Evolutionary conservation across 1,140 invertebrate species (phyloP), one percentile per base, ranked within the genome.

Genomic region (Nephila pilipes): DNA sequence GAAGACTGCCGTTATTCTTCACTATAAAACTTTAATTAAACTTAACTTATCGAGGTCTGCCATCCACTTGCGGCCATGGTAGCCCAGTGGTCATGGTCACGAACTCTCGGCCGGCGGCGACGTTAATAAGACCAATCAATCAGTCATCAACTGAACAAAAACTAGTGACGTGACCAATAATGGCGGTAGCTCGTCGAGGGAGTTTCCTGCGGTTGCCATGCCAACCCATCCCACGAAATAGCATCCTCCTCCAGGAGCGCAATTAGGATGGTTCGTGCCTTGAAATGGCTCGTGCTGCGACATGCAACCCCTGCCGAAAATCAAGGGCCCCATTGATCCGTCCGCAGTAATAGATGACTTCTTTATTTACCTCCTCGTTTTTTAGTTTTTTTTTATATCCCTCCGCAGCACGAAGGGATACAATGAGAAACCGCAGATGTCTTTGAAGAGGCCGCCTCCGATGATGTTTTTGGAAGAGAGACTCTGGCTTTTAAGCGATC

Each of bases 191-290:
- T 18, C n/a, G 0, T 1, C 18, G 38, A n/a, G 5, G n/a, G 22
- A 32, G 54, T 12, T n/a, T 36, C n/a, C n/a, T 32, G 55, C 83
- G 83, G 83, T 85, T 85, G 54, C 83, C 57, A 85, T 85, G 25
- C 25, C 83, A 58, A 85, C 54, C n/a, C 83, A 14, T 85, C 83
- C 25, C 25, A 29, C 2, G 29, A 57, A 58, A 85, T 36, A 85
- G 83, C 25, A 65, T 46, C 46, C 36, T 81, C 55, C 29, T 12
- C 25, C 16, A 20, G 29, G n/a, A 57, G 55, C n/a, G 57, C 83
- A 85, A 85, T 85, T 85, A 85, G 83, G 83, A 29, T 85, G 20
- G 81, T 85, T 85, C 81, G 81, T 55, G 46, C 83, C 55, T 46
- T 46, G 55, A 25, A 85, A 60, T 58, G 55, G 54, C 54, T 36